These are phyloP conservation scores for Microtus agrestis DNA, from an alignment of 2,797 vertebrate genomes.

Conservation along the genomic window DNA sequence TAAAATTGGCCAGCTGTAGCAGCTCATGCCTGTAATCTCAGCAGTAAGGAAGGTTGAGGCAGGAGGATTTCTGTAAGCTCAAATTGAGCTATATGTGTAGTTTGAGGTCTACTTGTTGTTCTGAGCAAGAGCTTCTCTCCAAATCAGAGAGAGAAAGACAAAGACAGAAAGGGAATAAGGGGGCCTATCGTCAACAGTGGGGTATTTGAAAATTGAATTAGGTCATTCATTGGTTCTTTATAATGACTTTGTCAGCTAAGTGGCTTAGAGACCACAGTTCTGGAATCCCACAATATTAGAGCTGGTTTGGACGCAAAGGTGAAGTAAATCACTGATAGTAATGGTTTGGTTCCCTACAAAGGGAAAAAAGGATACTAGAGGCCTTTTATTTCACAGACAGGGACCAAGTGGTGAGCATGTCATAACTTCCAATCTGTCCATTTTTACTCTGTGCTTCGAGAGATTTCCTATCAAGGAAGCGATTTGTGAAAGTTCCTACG, in stretches of 20 bases:
- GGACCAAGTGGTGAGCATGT: background rate
- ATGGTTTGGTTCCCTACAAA: background rate
- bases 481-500: background rate
- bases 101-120: background rate
- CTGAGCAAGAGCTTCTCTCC: background rate
- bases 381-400: background rate
- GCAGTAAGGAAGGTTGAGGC: background rate
- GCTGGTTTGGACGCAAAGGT: background rate
- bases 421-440: background rate
- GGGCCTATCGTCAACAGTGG: no score
- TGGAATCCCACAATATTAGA: background rate
- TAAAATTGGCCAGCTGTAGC: background rate
- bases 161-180: background rate
- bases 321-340: background rate
- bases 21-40: background rate
- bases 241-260: slow-evolving; percentile 5
- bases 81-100: background rate
- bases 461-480: background rate
- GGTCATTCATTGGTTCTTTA: background rate
- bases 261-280: background rate
- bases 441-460: background rate
- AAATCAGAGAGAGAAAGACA: background rate
- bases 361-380: background rate
- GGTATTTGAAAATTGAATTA: slow-evolving; percentile 26
- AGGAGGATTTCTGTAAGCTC: background rate